Base-by-base conservation (phyloP, 2,888 invertebrate genomes). In the Dicranocentrus wangi region DNA sequence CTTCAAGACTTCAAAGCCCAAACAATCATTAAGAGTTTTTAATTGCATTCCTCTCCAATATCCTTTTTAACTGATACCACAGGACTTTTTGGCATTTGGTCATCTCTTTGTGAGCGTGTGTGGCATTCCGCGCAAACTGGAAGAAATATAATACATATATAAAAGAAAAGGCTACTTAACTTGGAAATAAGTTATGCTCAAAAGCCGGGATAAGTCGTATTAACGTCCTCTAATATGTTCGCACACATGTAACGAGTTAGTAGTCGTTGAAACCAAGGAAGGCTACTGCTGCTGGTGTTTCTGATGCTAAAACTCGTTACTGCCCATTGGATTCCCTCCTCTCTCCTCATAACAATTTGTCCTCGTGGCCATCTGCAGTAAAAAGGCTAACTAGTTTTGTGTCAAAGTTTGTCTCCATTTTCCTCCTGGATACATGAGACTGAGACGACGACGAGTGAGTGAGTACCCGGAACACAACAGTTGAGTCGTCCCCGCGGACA, bases 321-420 rank as follows among this genome's bases (percentile, higher is more conserved):
- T 42, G 55, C 75, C 19, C n/a, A n/a, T n/a, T n/a, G n/a, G n/a
- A n/a, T n/a, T n/a, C n/a, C n/a, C n/a, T n/a, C n/a, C n/a, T n/a
- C 47, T 75, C 61, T 27, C 17, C 75, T 75, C 75, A 75, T 76
- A 76, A 66, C 75, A 76, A 76, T 76, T 76, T 76, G 75, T 76
- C 75, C 66, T 76, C 68, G 58, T 60, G 68, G 68, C 75, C 75
- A 76, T 76, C 75, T 76, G 75, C 75, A 60, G 68, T 28, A 43
- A 65, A 21, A 73, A 39, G 47, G 43, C 27, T 15, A 72, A 25
- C 13, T 1, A 25, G 47, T 21, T 47, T 47, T 39, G 61, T 61
- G 27, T 72, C 13, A 8, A 51, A 61, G 27, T 70, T 47, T 72
- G 51, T 72, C 72, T 72, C 51, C 61, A 72, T 51, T 72, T 65